Evolutionary conservation across 2,113 vertebrate species (phyloP).

Genomic region (Menidia beryllina): DNA sequence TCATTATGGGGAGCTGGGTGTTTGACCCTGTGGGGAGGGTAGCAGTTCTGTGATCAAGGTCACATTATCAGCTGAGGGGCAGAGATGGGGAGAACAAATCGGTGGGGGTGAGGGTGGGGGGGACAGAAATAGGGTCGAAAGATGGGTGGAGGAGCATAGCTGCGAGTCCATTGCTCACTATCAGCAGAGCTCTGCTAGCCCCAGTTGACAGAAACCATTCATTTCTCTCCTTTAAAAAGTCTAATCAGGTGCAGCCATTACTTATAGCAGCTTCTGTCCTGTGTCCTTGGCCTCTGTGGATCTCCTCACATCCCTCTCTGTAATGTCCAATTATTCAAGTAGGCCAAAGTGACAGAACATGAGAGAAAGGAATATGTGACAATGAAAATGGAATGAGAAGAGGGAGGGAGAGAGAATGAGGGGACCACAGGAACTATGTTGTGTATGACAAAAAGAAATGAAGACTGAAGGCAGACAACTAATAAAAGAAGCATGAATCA

Average conservation of each 20-base stretch:
- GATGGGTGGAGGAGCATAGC: constrained; percentile 24
- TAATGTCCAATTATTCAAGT: constrained; percentile 67
- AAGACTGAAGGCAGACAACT: neutral
- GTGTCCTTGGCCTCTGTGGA: constrained; percentile 39
- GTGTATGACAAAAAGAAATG: neutral
- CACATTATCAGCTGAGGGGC: constrained; percentile 69
- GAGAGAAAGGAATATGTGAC: constrained; percentile 38
- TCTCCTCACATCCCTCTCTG: constrained; percentile 39
- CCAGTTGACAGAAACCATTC: constrained; percentile 1
- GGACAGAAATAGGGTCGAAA: constrained; percentile 16
- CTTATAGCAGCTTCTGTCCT: constrained; percentile 26
- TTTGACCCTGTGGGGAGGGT: constrained; percentile 58
- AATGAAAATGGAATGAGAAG: constrained; percentile 8
- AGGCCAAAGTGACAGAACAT: constrained; percentile 55
- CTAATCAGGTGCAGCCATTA: constrained; percentile 3
- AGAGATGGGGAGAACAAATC: constrained; percentile 20
- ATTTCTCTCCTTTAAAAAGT: constrained; percentile 7
- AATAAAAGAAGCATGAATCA: neutral
- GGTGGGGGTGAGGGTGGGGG: too few species aligned
- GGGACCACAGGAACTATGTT: neutral
- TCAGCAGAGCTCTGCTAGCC: constrained; percentile 5
- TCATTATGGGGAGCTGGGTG: constrained; percentile 75
- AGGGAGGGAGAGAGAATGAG: neutral
- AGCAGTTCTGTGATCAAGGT: constrained; percentile 74
- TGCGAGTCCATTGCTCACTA: constrained; percentile 46